Percentiles rank a stretch among this genome's conserved stretches.
Evolutionary conservation across 1,140 invertebrate genomes (phyloP).

Genomic region (Sarcophaga bullata): DNA sequence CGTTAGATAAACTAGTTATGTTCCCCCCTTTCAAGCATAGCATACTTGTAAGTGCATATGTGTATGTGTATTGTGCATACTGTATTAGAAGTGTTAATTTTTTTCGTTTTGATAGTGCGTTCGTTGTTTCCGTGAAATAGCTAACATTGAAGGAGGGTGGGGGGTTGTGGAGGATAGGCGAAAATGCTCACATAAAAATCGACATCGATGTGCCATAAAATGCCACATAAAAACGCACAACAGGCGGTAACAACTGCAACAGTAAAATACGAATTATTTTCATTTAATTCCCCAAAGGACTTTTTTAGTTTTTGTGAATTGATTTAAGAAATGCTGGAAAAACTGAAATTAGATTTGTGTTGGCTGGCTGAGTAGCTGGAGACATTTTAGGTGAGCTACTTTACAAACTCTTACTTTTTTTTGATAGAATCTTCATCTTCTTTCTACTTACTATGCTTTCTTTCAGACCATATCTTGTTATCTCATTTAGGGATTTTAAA

Average conservation of each 20-base stretch:
- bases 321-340: background rate
- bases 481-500: no score
- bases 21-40: no score
- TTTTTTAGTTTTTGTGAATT: background rate
- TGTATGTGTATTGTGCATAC: background rate
- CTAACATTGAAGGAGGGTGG: no score
- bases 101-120: conserved; percentile 1
- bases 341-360: background rate
- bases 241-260: background rate
- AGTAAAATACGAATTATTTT: conserved; percentile 7
- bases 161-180: background rate
- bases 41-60: no score
- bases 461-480: no score
- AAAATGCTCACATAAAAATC: conserved; percentile 63
- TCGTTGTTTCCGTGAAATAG: background rate
- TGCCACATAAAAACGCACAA: conserved; percentile 24
- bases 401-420: no score
- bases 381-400: no score
- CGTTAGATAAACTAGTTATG: background rate
- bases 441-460: no score
- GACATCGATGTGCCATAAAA: conserved; percentile 53
- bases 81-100: background rate
- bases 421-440: no score
- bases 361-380: no score
- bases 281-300: background rate